Conservation (phyloP, 2,888 invertebrate species). For the Drosophila meridiana region DNA sequence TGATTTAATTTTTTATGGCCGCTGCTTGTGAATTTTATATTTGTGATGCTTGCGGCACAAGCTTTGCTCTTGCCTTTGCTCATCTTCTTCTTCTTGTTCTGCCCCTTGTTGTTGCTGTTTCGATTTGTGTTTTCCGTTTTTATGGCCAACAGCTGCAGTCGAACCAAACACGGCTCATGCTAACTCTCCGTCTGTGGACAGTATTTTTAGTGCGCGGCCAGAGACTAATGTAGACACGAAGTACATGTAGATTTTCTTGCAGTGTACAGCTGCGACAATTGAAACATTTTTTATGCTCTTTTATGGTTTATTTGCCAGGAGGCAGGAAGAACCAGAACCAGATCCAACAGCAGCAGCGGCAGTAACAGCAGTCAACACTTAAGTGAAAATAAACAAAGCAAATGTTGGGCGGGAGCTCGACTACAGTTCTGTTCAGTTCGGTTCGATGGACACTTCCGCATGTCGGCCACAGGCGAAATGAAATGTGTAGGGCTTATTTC, state of each 20-base stretch:
- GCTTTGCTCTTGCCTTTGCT: slow-evolving; percentile 17
- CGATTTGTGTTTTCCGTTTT: slow-evolving; percentile 61
- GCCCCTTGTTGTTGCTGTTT: slow-evolving; percentile 32
- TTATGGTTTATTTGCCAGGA: slow-evolving; percentile 71
- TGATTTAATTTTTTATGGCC: slow-evolving; percentile 78
- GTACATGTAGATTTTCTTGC: slow-evolving; percentile 52
- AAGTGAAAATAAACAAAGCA: slow-evolving; percentile 73
- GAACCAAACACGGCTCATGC: slow-evolving; percentile 38
- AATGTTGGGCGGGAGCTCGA: slow-evolving; percentile 16
- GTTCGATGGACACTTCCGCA: slow-evolving; percentile 57
- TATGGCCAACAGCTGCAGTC: slow-evolving; percentile 67
- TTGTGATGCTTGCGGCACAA: slow-evolving; percentile 35
- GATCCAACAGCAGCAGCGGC: slow-evolving; percentile 4
- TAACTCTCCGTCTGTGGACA: slow-evolving; percentile 7
- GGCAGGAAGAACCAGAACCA: slow-evolving; percentile 18
- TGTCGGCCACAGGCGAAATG: slow-evolving; percentile 34
- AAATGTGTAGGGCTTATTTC: slow-evolving; percentile 44
- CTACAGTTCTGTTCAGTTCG: slow-evolving; percentile 19
- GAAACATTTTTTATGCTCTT: slow-evolving; percentile 77
- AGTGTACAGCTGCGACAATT: slow-evolving; percentile 69
- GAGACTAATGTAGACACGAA: slow-evolving; percentile 25
- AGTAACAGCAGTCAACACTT: slow-evolving; percentile 58
- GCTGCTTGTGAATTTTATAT: slow-evolving; percentile 72
- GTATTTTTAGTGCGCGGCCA: slow-evolving; percentile 48
- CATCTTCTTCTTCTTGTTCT: slow-evolving; percentile 17